phyloP scores from a whole-genome alignment of 1,140 invertebrate species.

The Sitophilus oryzae region DNA sequence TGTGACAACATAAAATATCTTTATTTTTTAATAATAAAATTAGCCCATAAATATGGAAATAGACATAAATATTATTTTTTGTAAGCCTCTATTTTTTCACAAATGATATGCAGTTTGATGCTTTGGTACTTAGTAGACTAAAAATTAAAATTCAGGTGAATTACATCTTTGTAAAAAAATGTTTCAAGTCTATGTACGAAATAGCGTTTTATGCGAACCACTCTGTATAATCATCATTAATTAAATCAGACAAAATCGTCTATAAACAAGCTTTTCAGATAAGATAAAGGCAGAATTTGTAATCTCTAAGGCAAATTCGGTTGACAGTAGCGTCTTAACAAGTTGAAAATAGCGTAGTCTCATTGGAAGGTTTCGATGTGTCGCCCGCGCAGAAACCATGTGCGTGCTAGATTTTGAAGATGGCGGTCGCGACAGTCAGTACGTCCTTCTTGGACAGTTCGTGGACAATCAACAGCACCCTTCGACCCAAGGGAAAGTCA shows the following conservation, averaged over 20 bases:
- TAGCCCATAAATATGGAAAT: no score
- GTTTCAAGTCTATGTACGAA: no score
- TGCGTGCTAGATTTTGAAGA: slow-evolving; percentile 12
- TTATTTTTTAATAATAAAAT: no score
- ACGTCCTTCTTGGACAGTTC: slow-evolving; percentile 10
- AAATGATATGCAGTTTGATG: no score
- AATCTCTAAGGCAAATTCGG: neutral
- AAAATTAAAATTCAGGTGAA: no score
- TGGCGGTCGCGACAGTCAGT: neutral
- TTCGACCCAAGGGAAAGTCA: no score
- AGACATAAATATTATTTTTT: no score
- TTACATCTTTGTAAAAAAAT: no score
- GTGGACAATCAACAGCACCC: neutral
- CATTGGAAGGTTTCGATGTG: neutral
- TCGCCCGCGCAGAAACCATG: neutral
- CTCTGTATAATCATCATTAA: neutral
- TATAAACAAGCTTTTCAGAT: slow-evolving; percentile 9
- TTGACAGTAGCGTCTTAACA: slow-evolving; percentile 4
- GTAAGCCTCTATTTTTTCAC: no score
- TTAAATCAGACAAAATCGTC: slow-evolving; percentile 10
- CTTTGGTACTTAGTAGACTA: no score
- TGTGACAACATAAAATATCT: no score
- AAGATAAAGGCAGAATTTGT: slow-evolving; percentile 10
- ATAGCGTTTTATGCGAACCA: neutral
- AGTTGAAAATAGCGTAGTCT: neutral